Base-by-base conservation (phyloP, 2,797 vertebrate species). In the Trachops cirrhosus region DNA sequence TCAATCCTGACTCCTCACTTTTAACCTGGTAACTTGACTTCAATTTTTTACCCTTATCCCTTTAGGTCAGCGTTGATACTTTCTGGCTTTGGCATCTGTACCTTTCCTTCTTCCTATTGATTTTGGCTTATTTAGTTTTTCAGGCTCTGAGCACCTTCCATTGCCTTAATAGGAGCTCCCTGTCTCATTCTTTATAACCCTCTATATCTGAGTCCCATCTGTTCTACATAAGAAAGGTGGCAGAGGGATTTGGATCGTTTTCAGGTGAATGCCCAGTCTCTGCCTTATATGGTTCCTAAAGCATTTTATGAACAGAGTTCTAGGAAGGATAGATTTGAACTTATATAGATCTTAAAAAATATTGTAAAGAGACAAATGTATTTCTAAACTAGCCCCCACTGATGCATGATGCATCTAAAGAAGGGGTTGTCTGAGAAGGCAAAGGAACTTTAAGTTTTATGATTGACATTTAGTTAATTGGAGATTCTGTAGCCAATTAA, bases 381-480 rank as follows among this genome's bases (percentile, higher is more conserved):
- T 92, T 92, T 93, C 82, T 83, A 62, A 95, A 91, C 15, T 64
- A 88, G 48, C 16, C 44, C 86, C 80, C 70, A 75, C 29, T 71
- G 37, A 21, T 89, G 34, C 16, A 39, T 77, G 46, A 93, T 89
- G 32, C 22, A 62, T 78, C n/a, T 86, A 83, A 85, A 80, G 57
- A 80, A 54, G 50, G 24, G 6, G 2, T 44, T 48, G n/a, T 71
- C 37, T 93, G 64, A 86, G 41, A 59, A 93, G 34, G 37, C 32
- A 77, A 93, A 74, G 29, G 50, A 46, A 52, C 78, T 83, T 48
- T 64, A 14, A 5, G 0, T 94, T 97, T 96, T 87, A 21, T 93
- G 10, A 78, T 22, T 86, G 67, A 83, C 64, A 73, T 80, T 93
- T 87, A 92, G 83, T 93, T 95, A 96, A 85, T 88, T 96, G 87